Evolutionary conservation across 2,113 vertebrate genomes (phyloP), one percentile per base, ranked within the genome.

Genomic region (Serinus canaria): DNA sequence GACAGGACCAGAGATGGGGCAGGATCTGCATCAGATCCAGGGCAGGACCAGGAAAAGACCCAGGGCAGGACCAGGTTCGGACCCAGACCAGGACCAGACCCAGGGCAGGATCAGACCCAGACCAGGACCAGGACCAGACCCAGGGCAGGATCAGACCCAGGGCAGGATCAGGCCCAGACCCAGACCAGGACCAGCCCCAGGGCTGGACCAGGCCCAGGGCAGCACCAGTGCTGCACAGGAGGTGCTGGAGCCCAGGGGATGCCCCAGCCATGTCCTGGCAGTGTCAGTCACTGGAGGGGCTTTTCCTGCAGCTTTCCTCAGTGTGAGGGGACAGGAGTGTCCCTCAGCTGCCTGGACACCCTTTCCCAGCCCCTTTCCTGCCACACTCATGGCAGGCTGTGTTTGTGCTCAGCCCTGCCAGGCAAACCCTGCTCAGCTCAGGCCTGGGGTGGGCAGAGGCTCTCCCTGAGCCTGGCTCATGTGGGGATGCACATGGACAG

Each of bases 381-480:
- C 5, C 0, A 0, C 2, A 23, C 20, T 9, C 7, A 0, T 4
- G 16, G 2, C 86, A 9, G 66, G 20, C 9, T 4, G 18, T 22
- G 56, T 12, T 17, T 74, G 53, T 43, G n/a, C 52, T 24, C 49
- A 2, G 10, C 4, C 49, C 53, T 12, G 9, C 6, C 43, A 10
- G 18, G 23, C 52, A 44, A 50, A 11, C 20, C 60, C 39, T 55
- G 68, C 39, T 31, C 21, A 63, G 81, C 68, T 27, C 49, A 10
- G 28, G 7, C 49, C 66, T 49, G 37, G 27, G 35, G 17, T 56
- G 67, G 37, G 33, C 59, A 59, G 44, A 5, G 59, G 33, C 2
- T 53, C 0, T 53, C 3, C 46, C 24, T 2, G 67, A 27, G 72
- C 44, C 24, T 5, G 27, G 13, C 30, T 31, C 28, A 5, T 30